These are phyloP conservation scores for Sebastes hubbsi DNA, from an alignment of 2,797 vertebrate species.

Conservation along the genomic window DNA sequence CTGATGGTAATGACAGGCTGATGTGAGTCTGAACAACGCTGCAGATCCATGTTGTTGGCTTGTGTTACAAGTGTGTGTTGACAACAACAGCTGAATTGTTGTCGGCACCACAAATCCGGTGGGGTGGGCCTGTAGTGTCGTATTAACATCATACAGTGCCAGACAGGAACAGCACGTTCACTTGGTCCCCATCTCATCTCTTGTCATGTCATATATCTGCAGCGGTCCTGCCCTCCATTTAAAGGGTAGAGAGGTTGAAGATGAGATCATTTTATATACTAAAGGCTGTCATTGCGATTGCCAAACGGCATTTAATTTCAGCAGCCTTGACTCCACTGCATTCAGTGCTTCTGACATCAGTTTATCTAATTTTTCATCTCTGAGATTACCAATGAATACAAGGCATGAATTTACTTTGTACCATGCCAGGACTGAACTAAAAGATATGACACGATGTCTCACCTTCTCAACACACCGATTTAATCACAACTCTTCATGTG, in stretches of 20 bases:
- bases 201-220: conserved; percentile 25
- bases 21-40: background rate
- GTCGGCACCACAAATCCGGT: conserved; percentile 19
- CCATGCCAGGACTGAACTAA: background rate
- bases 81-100: background rate
- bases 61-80: conserved; percentile 13
- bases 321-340: background rate
- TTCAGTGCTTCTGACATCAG: background rate
- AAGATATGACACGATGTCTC: background rate
- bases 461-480: background rate
- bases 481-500: background rate
- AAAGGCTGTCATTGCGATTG: background rate
- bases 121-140: conserved; percentile 26
- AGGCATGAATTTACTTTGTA: background rate
- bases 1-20: background rate
- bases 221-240: conserved; percentile 10
- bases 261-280: background rate
- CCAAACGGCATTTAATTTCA: background rate
- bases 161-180: conserved; percentile 56
- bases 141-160: conserved; percentile 38
- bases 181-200: conserved; percentile 7
- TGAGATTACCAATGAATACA: background rate
- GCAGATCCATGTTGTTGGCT: conserved; percentile 17
- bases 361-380: background rate
- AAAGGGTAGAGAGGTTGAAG: conserved; percentile 21